Evolutionary conservation across 2,113 vertebrate species (phyloP).

Genomic region (Delphinus delphis): DNA sequence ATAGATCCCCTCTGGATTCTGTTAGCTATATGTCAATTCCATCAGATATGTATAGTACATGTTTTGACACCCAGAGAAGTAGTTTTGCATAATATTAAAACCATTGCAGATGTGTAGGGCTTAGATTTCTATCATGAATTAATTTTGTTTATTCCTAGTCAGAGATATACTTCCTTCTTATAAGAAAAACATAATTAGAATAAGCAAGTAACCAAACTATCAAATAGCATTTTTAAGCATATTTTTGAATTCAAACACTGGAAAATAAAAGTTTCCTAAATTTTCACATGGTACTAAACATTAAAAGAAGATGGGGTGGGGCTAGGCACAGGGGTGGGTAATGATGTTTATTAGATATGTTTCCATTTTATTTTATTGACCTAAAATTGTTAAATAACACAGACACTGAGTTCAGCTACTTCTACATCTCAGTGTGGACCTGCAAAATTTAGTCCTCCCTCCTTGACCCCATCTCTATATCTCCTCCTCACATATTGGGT

Average conservation of each 20-base stretch:
- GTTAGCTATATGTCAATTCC: background rate
- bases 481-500: background rate
- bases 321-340: background rate
- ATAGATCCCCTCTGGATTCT: background rate
- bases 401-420: background rate
- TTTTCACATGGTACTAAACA: background rate
- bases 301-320: background rate
- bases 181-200: background rate
- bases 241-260: background rate
- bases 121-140: background rate
- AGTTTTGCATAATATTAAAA: background rate
- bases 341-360: background rate
- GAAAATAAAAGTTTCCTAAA: slow-evolving; percentile 13
- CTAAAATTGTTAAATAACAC: background rate
- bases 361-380: slow-evolving; percentile 1
- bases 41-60: background rate
- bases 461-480: background rate
- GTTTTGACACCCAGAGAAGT: background rate
- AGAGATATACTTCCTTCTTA: background rate
- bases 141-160: background rate
- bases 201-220: background rate
- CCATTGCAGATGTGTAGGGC: background rate
- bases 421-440: background rate
- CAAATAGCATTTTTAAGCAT: background rate
- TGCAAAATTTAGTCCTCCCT: background rate